Base-by-base conservation (phyloP, 2,797 vertebrate species). In the Neomorphus geoffroyi region DNA sequence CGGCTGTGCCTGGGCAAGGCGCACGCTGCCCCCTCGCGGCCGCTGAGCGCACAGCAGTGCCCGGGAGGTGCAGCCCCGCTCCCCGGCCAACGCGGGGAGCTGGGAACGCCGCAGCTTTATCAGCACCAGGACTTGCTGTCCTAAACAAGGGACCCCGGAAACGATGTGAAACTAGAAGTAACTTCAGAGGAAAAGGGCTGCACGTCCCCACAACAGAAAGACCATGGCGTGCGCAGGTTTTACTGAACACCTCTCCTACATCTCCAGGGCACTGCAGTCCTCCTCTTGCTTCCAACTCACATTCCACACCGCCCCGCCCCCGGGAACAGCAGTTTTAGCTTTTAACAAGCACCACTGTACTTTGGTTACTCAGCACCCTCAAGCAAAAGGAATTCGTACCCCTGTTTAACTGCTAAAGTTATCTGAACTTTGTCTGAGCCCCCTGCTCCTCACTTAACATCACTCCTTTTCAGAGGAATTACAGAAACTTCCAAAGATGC, bases 91-190 rank as follows among this genome's bases (percentile, higher is more conserved):
- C 46, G 46, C 46, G 13, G 22, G 46, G 22, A 45, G 21, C 46
- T 21, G 21, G 46, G 7, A 51, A 15, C 26, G 50, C 7, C 17
- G 54, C 3, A 37, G 27, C 12, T 65, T 54, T 9, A n/a, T 10
- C 23, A n/a, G 0, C 33, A 35, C 1, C 1, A 0, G 4, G 4
- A 7, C 4, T 18, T 10, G 9, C 41, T 26, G 13, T 3, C 9
- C 22, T 22, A 4, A 75, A 28, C 46, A 53, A 32, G 13, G 5
- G 35, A 11, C 7, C 19, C 27, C 2, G 1, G n/a, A 24, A 50
- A 56, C 30, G 5, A 39, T 9, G 12, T 1, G 0, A 33, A 30
- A 30, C 1, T 4, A 12, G 0, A 9, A 3, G 0, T 4, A 4
- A 9, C 9, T 39, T 18, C 51, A 1, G 7, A 27, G 3, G 1